Conservation (phyloP, 2,888 invertebrate genomes). For the Tanytarsus gracilentus region DNA sequence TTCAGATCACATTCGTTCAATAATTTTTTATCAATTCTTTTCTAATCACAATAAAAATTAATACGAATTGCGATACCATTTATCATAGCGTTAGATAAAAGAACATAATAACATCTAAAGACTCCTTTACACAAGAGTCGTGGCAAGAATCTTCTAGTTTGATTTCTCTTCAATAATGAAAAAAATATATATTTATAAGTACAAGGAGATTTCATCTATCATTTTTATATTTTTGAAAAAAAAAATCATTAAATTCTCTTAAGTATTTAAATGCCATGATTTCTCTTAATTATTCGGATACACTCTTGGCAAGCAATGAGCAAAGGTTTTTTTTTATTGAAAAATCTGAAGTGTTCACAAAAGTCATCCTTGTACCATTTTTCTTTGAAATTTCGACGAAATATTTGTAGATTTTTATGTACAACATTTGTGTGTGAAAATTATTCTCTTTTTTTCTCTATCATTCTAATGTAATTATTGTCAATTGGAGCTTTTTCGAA, state of each 20-base stretch:
- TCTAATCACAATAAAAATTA: conserved; percentile 27
- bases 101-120: conserved; percentile 4
- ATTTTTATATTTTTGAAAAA: background rate
- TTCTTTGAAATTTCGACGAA: background rate
- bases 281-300: background rate
- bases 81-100: background rate
- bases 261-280: conserved; percentile 19
- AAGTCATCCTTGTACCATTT: conserved; percentile 19
- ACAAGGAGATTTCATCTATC: conserved; percentile 2
- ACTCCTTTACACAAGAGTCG: no score
- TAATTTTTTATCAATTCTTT: conserved; percentile 9
- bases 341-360: conserved; percentile 19
- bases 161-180: no score
- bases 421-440: background rate
- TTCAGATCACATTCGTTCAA: conserved; percentile 20
- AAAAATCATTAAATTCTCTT: background rate
- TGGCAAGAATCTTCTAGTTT: no score
- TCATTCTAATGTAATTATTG: conserved; percentile 26
- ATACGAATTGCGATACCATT: conserved; percentile 20
- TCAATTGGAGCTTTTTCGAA: conserved; percentile 20
- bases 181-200: no score
- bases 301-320: conserved; percentile 1
- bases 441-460: background rate
- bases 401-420: background rate
- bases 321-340: conserved; percentile 13